Conservation (phyloP, 1,140 invertebrate species). For the Penaeus chinensis region DNA sequence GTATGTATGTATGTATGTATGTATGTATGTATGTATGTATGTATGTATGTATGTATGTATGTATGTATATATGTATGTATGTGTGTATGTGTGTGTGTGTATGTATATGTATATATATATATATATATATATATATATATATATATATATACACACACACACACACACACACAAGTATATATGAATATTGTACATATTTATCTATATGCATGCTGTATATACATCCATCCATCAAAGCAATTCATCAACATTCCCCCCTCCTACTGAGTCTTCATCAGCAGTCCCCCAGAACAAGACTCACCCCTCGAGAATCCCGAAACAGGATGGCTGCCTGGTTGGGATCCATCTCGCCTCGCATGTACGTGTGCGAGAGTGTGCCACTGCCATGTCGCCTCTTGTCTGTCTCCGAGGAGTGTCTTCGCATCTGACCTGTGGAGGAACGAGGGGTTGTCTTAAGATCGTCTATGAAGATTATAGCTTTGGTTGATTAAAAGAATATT, state of each 20-base stretch:
- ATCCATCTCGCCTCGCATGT: slow-evolving; percentile 70
- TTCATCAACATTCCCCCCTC: background rate
- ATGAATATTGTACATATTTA: too few relatives aligned
- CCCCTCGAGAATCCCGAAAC: slow-evolving; percentile 88
- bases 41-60: too few relatives aligned
- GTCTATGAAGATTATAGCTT: background rate
- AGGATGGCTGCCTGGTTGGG: slow-evolving; percentile 87
- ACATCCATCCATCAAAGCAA: slow-evolving; percentile 40
- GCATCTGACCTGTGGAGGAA: slow-evolving; percentile 40
- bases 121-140: too few relatives aligned
- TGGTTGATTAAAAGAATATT: background rate
- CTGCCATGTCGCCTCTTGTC: slow-evolving; percentile 52
- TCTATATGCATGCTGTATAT: too few relatives aligned
- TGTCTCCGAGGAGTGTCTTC: slow-evolving; percentile 45
- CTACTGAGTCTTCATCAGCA: background rate
- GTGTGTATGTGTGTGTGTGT: too few relatives aligned
- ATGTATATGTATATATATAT: slow-evolving; percentile 63
- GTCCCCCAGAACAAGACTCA: slow-evolving; percentile 72
- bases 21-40: too few relatives aligned
- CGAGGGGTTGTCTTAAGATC: background rate
- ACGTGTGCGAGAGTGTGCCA: slow-evolving; percentile 38
- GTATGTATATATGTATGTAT: too few relatives aligned
- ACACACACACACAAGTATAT: too few relatives aligned
- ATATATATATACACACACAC: too few relatives aligned
- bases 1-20: too few relatives aligned